Conservation (phyloP, 1,140 invertebrate genomes). For the Spodoptera frugiperda region DNA sequence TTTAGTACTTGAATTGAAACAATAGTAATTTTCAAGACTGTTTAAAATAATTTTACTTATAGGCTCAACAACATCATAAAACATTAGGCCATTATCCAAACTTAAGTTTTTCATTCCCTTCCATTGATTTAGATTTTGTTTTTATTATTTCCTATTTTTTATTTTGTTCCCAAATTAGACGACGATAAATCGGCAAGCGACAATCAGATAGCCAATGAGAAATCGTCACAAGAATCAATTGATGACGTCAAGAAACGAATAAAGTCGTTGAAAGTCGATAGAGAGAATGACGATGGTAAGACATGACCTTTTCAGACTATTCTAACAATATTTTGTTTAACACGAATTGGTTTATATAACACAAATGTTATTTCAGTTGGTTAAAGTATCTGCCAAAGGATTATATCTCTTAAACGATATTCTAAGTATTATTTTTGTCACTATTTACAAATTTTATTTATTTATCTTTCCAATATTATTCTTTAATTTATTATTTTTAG, state of each 20-base stretch:
- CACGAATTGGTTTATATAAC: neutral
- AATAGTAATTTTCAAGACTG: no score
- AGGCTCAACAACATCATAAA: neutral
- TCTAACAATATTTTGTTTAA: neutral
- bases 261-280: slow-evolving; percentile 81
- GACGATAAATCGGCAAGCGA: slow-evolving; percentile 70
- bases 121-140: slow-evolving; percentile 35
- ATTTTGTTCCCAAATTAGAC: slow-evolving; percentile 63
- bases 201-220: slow-evolving; percentile 70
- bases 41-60: no score
- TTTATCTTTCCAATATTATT: slow-evolving; percentile 6
- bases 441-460: slow-evolving; percentile 2
- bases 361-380: slow-evolving; percentile 7
- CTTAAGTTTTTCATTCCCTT: neutral
- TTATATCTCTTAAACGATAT: neutral
- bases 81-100: neutral
- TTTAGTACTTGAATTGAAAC: no score
- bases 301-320: slow-evolving; percentile 49
- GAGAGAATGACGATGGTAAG: slow-evolving; percentile 84
- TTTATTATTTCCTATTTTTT: slow-evolving; percentile 61
- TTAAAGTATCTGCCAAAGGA: neutral
- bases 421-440: slow-evolving; percentile 14
- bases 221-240: slow-evolving; percentile 74
- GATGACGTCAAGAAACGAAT: slow-evolving; percentile 80
- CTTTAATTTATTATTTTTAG: slow-evolving; percentile 2